Conservation (phyloP, 2,113 vertebrate species). For the Scomber scombrus region DNA sequence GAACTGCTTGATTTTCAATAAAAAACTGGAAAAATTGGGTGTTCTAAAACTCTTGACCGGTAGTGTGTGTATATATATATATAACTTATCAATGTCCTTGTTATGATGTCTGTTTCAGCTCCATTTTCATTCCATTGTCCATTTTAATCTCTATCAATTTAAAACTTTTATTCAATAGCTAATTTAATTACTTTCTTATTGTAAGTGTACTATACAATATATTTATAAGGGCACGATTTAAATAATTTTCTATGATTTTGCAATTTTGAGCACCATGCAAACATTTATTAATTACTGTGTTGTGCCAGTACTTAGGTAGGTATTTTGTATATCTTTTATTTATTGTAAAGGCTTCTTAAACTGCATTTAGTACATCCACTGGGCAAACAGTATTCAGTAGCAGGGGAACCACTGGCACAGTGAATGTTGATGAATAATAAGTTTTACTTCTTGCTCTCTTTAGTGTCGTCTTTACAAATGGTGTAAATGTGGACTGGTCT, state of each 20-base stretch:
- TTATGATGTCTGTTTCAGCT: no score
- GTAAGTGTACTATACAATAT: neutral
- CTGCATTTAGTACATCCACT: neutral
- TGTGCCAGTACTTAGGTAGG: no score
- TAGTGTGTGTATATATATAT: no score
- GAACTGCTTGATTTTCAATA: no score
- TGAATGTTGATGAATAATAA: neutral
- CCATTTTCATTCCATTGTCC: no score
- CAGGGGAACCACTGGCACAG: neutral
- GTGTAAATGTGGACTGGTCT: slow-evolving; percentile 82
- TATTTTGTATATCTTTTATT: neutral
- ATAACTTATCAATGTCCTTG: no score
- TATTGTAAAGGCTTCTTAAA: neutral
- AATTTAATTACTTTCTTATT: neutral
- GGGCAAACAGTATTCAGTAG: neutral
- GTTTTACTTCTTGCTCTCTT: slow-evolving; percentile 13
- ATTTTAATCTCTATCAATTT: no score
- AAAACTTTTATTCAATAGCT: neutral
- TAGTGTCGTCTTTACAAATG: slow-evolving; percentile 61
- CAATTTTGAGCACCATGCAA: neutral
- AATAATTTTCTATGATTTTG: neutral
- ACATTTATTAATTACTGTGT: neutral
- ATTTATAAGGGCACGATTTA: neutral
- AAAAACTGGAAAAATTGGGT: no score
- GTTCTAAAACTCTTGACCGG: no score